Percentiles rank a stretch among this genome's conserved stretches.
Conservation (phyloP, 2,113 vertebrate genomes). For the Antennarius striatus region DNA sequence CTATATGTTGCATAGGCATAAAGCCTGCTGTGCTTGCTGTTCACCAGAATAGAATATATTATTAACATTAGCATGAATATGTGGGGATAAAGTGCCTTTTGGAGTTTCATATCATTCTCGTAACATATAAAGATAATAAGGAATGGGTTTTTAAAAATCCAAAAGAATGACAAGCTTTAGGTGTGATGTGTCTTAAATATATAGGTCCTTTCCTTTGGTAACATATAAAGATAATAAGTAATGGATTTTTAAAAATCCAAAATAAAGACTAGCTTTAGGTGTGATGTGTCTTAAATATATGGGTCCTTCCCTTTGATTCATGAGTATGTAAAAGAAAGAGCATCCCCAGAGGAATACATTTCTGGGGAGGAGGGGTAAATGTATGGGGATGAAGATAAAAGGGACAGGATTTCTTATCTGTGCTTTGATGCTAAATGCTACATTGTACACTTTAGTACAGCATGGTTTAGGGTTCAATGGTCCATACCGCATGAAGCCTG, state of each 20-base stretch:
- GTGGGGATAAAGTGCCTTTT: too few relatives aligned
- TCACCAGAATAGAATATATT: neutral
- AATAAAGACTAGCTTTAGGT: neutral
- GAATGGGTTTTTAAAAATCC: too few relatives aligned
- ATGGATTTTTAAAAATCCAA: too few relatives aligned
- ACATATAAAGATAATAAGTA: too few relatives aligned
- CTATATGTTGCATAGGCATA: constrained; percentile 3
- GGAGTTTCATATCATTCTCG: too few relatives aligned
- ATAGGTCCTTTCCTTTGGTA: too few relatives aligned
- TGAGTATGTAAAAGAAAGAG: constrained; percentile 29
- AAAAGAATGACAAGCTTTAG: neutral
- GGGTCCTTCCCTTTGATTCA: neutral
- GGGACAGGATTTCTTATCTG: constrained; percentile 9
- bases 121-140: too few relatives aligned
- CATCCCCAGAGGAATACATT: constrained; percentile 28
- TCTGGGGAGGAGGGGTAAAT: neutral
- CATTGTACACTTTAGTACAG: constrained; percentile 9
- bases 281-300: neutral
- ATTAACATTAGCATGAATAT: neutral
- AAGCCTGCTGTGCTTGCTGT: neutral
- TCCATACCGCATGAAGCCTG: constrained; percentile 31
- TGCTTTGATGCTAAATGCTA: constrained; percentile 34
- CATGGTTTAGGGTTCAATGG: constrained; percentile 3
- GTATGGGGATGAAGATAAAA: constrained; percentile 16
- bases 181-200: neutral